These are phyloP conservation scores for Seriola rivoliana DNA, from an alignment of 2,113 vertebrate genomes.

Conservation along the genomic window DNA sequence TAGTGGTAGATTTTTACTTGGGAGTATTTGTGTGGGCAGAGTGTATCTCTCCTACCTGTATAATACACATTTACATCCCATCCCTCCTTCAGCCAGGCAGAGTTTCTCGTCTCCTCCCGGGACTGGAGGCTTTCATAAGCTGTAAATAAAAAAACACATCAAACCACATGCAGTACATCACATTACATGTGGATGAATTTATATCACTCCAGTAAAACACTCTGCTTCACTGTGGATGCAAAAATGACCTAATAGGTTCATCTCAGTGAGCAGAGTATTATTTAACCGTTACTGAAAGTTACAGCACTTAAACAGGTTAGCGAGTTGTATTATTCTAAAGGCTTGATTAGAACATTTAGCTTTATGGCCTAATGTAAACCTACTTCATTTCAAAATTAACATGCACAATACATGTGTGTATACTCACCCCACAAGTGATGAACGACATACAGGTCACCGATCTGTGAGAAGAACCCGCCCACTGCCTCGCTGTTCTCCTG, in stretches of 20 bases:
- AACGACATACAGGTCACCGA: slow-evolving; percentile 94
- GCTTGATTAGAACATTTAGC: not conserved
- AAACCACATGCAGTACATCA: not conserved
- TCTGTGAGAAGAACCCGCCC: slow-evolving; percentile 97
- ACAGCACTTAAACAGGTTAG: no score
- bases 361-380: not conserved
- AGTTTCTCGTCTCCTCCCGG: slow-evolving; percentile 92
- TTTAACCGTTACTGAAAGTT: no score
- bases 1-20: not conserved
- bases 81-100: slow-evolving; percentile 94
- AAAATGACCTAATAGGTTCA: not conserved
- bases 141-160: slow-evolving; percentile 56
- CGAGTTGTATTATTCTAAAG: no score
- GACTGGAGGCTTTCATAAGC: slow-evolving; percentile 94
- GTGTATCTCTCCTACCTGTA: slow-evolving; percentile 85
- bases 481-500: slow-evolving; percentile 97
- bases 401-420: not conserved
- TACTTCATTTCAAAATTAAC: not conserved
- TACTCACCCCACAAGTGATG: slow-evolving; percentile 97
- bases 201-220: not conserved
- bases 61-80: slow-evolving; percentile 95
- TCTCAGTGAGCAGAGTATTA: no score
- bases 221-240: not conserved
- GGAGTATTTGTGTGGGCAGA: not conserved
- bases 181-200: not conserved